Evolutionary conservation across 2,888 invertebrate genomes (phyloP).

Genomic region (Lasioglossum calceatum): DNA sequence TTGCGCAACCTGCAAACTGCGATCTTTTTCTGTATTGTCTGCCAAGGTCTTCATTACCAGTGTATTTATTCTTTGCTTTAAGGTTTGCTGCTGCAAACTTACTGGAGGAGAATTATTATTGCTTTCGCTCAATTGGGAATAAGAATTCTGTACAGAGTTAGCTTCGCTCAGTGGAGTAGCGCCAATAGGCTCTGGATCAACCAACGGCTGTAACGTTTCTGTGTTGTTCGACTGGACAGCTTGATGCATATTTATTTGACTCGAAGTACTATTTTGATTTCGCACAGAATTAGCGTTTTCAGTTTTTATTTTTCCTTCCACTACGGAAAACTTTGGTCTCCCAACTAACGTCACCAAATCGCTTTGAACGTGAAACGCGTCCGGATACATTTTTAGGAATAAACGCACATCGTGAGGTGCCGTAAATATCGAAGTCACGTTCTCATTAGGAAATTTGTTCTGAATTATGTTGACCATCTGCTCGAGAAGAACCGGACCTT

Average conservation of each 20-base stretch:
- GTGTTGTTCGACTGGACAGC: constrained; percentile 47
- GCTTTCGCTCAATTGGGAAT: constrained; percentile 73
- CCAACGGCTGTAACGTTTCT: constrained; percentile 32
- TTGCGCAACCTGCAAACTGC: constrained; percentile 82
- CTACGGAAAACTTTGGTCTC: constrained; percentile 87
- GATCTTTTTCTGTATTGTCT: constrained; percentile 91
- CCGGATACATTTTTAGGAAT: constrained; percentile 96
- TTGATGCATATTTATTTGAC: constrained; percentile 30
- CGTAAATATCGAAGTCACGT: constrained; percentile 95
- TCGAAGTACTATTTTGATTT: constrained; percentile 56
- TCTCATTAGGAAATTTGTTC: constrained; percentile 90
- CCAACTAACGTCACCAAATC: constrained; percentile 95
- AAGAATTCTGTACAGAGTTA: constrained; percentile 70
- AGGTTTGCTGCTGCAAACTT: constrained; percentile 86
- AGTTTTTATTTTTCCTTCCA: constrained; percentile 62
- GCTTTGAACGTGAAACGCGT: constrained; percentile 96
- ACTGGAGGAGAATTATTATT: constrained; percentile 78
- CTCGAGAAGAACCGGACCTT: constrained; percentile 94
- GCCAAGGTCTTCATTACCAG: constrained; percentile 95
- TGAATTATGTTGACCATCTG: constrained; percentile 93
- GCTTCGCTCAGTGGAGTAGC: constrained; percentile 42
- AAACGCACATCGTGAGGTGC: constrained; percentile 95
- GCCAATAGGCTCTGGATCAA: constrained; percentile 35
- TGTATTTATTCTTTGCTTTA: constrained; percentile 95
- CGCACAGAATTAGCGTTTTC: constrained; percentile 49